These are phyloP conservation scores for Trissolcus basalis DNA, from an alignment of 1,140 invertebrate species.

Conservation along the genomic window DNA sequence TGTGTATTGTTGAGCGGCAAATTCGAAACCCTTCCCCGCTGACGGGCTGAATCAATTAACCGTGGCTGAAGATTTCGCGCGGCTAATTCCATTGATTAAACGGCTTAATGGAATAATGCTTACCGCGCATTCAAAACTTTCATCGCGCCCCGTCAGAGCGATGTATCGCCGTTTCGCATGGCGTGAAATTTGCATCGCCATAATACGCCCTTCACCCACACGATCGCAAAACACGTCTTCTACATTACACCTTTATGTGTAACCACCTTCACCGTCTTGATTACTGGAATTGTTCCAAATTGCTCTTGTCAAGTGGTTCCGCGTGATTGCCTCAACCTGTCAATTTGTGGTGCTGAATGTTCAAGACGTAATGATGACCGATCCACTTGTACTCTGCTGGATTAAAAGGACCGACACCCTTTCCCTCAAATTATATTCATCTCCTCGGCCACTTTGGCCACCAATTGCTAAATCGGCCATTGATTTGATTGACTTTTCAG, in stretches of 20 bases:
- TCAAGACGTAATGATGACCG: constrained; percentile 51
- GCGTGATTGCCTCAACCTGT: constrained; percentile 56
- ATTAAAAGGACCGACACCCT: constrained; percentile 31
- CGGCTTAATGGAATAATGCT: constrained; percentile 50
- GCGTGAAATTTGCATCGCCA: constrained; percentile 43
- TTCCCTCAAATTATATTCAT: constrained; percentile 18
- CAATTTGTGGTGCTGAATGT: constrained; percentile 52
- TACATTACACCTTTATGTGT: constrained; percentile 50
- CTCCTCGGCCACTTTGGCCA: neutral
- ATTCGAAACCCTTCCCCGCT: constrained; percentile 21
- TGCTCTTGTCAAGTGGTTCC: constrained; percentile 57
- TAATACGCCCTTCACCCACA: constrained; percentile 36
- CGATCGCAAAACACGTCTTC: constrained; percentile 49
- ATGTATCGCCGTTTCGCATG: constrained; percentile 20
- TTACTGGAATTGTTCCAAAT: constrained; percentile 59
- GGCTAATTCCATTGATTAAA: constrained; percentile 51
- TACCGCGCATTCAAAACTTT: constrained; percentile 45
- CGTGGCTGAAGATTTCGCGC: constrained; percentile 34
- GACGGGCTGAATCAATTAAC: constrained; percentile 42
- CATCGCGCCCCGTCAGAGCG: constrained; percentile 21
- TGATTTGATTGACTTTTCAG: neutral
- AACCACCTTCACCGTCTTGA: constrained; percentile 43
- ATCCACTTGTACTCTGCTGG: constrained; percentile 11
- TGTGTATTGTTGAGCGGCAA: constrained; percentile 30
- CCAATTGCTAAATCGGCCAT: neutral